A percentile compares a stretch with the other conserved stretches of the same genome.
Conservation (phyloP, 2,888 invertebrate genomes). For the Cepaea hortensis region DNA sequence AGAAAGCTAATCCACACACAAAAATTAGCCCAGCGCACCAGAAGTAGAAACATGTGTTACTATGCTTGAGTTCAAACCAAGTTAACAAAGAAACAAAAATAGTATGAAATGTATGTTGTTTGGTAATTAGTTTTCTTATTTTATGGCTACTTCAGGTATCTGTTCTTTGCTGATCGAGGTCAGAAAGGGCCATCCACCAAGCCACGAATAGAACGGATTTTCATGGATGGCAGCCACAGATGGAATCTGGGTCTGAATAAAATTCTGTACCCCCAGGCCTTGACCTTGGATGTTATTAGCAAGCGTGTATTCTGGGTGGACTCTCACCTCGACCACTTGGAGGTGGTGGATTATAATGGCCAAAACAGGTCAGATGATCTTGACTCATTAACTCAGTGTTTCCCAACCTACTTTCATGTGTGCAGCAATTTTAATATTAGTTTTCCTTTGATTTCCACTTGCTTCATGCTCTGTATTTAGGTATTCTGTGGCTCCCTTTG, state of each 20-base stretch:
- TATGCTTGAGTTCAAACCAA: too few species aligned
- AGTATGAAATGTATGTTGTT: too few species aligned
- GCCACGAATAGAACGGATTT: slow-evolving; percentile 87
- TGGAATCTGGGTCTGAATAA: slow-evolving; percentile 90
- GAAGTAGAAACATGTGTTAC: too few species aligned
- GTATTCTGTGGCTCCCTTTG: too few species aligned
- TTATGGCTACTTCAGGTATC: slow-evolving; percentile 71
- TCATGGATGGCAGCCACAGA: slow-evolving; percentile 84
- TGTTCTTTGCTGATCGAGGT: slow-evolving; percentile 80
- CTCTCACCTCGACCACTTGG: slow-evolving; percentile 94
- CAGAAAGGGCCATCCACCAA: slow-evolving; percentile 77
- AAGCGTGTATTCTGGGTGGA: slow-evolving; percentile 97
- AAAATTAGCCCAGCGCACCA: too few species aligned
- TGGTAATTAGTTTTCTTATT: neutral
- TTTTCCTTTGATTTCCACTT: too few species aligned
- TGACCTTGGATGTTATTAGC: slow-evolving; percentile 92
- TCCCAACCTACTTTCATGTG: too few species aligned
- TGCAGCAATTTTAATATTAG: too few species aligned
- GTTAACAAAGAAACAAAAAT: too few species aligned
- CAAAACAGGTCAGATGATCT: slow-evolving; percentile 80
- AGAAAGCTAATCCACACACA: too few species aligned
- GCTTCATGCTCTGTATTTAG: too few species aligned
- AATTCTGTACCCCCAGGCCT: slow-evolving; percentile 93
- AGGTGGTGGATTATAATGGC: slow-evolving; percentile 95
- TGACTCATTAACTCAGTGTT: too few species aligned